A percentile compares a stretch with the other conserved stretches of the same genome.
These are phyloP conservation scores for Nephrotoma appendiculata DNA, from an alignment of 2,888 invertebrate genomes.

Conservation along the genomic window DNA sequence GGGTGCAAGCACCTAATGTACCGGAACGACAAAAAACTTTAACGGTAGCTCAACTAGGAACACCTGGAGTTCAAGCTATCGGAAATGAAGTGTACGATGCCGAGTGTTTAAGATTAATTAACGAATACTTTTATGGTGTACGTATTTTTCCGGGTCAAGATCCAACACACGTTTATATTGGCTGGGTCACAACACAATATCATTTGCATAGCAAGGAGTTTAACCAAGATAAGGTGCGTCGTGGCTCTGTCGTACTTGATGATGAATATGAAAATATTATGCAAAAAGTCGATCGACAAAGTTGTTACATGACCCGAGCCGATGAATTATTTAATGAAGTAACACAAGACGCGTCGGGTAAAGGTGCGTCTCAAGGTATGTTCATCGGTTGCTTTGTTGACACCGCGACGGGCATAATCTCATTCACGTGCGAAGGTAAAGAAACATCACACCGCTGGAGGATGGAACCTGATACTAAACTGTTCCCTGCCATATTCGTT, in stretches of 20 bases:
- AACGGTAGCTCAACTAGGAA: constrained; percentile 50
- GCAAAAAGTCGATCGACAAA: constrained; percentile 83
- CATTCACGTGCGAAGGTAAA: constrained; percentile 95
- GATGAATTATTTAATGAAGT: constrained; percentile 93
- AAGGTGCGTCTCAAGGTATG: constrained; percentile 92
- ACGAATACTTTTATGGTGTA: constrained; percentile 91
- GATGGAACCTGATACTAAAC: constrained; percentile 95
- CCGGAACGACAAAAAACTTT: constrained; percentile 56
- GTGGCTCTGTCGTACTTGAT: constrained; percentile 63
- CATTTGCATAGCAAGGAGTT: constrained; percentile 83
- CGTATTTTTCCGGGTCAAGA: constrained; percentile 34
- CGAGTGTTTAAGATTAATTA: constrained; percentile 79
- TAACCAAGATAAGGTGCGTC: constrained; percentile 73
- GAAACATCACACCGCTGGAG: constrained; percentile 75
- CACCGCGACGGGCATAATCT: constrained; percentile 82
- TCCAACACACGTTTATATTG: constrained; percentile 65
- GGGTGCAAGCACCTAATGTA: constrained; percentile 46
- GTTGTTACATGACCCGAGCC: constrained; percentile 95
- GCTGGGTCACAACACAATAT: constrained; percentile 99
- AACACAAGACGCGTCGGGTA: constrained; percentile 78
- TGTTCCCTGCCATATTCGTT: constrained; percentile 98
- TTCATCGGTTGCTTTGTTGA: constrained; percentile 96
- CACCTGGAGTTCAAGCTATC: constrained; percentile 60
- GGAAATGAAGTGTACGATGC: constrained; percentile 78
- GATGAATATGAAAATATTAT: constrained; percentile 64